Conservation (phyloP, 2,888 invertebrate species). For the Dimorphilus gyrociliatus region DNA sequence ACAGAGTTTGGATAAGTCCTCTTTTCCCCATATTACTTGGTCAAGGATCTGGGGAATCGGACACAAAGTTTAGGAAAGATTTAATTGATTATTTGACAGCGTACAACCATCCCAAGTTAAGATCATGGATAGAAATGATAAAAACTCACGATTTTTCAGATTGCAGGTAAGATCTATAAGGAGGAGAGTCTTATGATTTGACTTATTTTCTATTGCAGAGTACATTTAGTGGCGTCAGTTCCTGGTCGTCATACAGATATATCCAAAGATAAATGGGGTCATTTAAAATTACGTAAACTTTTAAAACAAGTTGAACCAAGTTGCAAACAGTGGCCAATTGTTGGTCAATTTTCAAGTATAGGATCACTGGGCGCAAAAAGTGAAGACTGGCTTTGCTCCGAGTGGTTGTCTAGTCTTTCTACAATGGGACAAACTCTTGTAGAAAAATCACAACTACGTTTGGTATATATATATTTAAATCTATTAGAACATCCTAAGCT, state of each 20-base stretch:
- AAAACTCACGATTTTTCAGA: slow-evolving; percentile 49
- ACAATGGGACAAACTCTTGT: slow-evolving; percentile 2
- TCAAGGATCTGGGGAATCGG: slow-evolving; percentile 54
- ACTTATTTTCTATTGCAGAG: slow-evolving; percentile 44
- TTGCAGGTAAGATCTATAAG: slow-evolving; percentile 1
- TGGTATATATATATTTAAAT: slow-evolving; percentile 17
- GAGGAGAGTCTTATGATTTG: too few relatives aligned
- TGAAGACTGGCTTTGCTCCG: slow-evolving; percentile 56
- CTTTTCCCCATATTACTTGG: slow-evolving; percentile 44
- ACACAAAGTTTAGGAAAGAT: slow-evolving; percentile 62
- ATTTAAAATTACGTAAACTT: slow-evolving; percentile 43
- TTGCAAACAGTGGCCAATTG: slow-evolving; percentile 54
- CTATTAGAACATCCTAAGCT: not conserved
- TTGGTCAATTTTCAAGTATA: slow-evolving; percentile 78
- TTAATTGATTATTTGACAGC: slow-evolving; percentile 57
- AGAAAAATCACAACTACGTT: slow-evolving; percentile 12
- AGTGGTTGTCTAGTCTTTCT: slow-evolving; percentile 48
- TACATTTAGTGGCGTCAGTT: slow-evolving; percentile 64
- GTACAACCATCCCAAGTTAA: slow-evolving; percentile 52
- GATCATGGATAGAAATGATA: slow-evolving; percentile 56
- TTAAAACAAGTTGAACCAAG: too few relatives aligned
- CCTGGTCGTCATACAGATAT: slow-evolving; percentile 60
- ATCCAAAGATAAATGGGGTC: slow-evolving; percentile 47
- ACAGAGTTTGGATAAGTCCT: slow-evolving; percentile 74
- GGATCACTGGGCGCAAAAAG: slow-evolving; percentile 57